phyloP scores from a whole-genome alignment of 1,140 invertebrate genomes.

The Gryon sp. region DNA sequence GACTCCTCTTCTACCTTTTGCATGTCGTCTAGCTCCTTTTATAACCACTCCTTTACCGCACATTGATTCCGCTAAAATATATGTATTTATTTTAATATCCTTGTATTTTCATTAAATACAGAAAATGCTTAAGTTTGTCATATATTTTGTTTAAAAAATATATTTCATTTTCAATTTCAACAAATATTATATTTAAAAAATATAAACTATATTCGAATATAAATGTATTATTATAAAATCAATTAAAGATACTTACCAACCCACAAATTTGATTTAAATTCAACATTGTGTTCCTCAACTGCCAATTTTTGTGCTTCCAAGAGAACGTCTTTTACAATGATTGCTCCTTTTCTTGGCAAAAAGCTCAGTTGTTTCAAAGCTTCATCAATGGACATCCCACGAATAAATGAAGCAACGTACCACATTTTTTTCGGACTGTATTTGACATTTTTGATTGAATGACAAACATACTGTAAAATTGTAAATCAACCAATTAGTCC shows the following conservation, averaged over 20 bases:
- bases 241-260: constrained; percentile 86
- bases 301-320: constrained; percentile 94
- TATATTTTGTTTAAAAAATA: too few species aligned
- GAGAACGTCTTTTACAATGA: constrained; percentile 88
- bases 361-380: constrained; percentile 94
- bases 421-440: constrained; percentile 95
- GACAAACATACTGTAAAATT: constrained; percentile 94
- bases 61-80: constrained; percentile 90
- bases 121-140: neutral
- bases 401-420: constrained; percentile 91
- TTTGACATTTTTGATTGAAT: constrained; percentile 90
- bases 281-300: constrained; percentile 93
- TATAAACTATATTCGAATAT: neutral
- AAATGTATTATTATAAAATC: neutral
- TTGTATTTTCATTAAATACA: constrained; percentile 4
- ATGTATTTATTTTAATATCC: constrained; percentile 1
- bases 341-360: constrained; percentile 90
- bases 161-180: neutral
- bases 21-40: constrained; percentile 92
- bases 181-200: neutral
- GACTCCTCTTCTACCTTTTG: constrained; percentile 83
- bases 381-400: constrained; percentile 96
- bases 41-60: constrained; percentile 86
- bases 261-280: constrained; percentile 97
- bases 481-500: too few species aligned